Evolutionary conservation across 2,797 vertebrate species (phyloP).

Genomic region (Lophotriccus pileatus): DNA sequence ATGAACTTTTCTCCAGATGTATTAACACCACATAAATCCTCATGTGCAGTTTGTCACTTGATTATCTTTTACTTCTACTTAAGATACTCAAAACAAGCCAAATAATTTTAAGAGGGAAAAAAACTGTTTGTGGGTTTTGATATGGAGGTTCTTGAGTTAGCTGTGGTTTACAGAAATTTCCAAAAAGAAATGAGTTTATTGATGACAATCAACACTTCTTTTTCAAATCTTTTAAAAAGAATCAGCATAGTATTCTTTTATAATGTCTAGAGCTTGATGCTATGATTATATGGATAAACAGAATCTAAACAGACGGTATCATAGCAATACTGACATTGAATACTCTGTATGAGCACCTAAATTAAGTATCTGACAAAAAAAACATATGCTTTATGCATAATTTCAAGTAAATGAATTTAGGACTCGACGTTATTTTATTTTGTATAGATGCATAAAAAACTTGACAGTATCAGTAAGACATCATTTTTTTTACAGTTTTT

Average conservation of each 20-base stretch:
- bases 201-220: background rate
- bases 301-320: background rate
- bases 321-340: background rate
- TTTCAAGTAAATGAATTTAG: background rate
- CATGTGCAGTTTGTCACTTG: background rate
- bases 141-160: background rate
- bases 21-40: background rate
- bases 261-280: background rate
- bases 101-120: background rate
- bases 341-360: background rate
- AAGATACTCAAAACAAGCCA: background rate
- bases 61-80: background rate
- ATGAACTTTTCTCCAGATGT: background rate
- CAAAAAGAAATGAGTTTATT: background rate
- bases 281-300: background rate
- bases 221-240: background rate
- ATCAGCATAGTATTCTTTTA: background rate
- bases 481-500: background rate
- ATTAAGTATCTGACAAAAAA: background rate
- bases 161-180: background rate
- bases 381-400: background rate
- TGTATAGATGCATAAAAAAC: background rate
- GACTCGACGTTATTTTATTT: background rate
- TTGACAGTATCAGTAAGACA: background rate
- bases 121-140: background rate